Evolutionary conservation across 2,113 vertebrate species (phyloP).

Genomic region (Aphelocoma coerulescens): DNA sequence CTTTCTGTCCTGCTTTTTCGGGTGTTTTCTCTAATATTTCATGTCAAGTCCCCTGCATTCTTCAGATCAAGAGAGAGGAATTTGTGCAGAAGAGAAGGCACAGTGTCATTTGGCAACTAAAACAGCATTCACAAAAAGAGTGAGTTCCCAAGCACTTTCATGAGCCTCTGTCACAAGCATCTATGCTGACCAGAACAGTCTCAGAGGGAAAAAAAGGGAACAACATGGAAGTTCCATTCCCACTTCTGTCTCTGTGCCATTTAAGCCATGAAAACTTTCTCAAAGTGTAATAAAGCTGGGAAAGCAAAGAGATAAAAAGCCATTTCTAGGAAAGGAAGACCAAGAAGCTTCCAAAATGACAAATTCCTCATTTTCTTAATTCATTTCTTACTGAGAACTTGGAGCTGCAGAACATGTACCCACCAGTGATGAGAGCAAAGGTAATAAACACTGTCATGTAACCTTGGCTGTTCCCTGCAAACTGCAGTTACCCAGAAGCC

Average conservation of each 20-base stretch:
- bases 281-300: neutral
- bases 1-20: neutral
- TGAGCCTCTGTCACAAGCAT: neutral
- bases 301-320: neutral
- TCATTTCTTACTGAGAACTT: neutral
- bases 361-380: neutral
- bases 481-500: slow-evolving; percentile 50
- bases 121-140: neutral
- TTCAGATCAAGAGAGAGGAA: neutral
- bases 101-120: neutral
- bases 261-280: neutral
- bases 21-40: neutral
- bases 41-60: neutral
- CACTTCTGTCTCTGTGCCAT: neutral
- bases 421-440: neutral
- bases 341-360: neutral
- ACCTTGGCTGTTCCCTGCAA: slow-evolving; percentile 46
- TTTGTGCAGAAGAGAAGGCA: neutral
- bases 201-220: neutral
- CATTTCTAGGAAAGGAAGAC: neutral
- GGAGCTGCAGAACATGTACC: neutral
- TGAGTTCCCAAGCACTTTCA: neutral
- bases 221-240: neutral
- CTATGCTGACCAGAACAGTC: neutral
- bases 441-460: slow-evolving; percentile 22